Conservation (phyloP, 2,797 vertebrate genomes). For the Sebastiscus tertius region DNA sequence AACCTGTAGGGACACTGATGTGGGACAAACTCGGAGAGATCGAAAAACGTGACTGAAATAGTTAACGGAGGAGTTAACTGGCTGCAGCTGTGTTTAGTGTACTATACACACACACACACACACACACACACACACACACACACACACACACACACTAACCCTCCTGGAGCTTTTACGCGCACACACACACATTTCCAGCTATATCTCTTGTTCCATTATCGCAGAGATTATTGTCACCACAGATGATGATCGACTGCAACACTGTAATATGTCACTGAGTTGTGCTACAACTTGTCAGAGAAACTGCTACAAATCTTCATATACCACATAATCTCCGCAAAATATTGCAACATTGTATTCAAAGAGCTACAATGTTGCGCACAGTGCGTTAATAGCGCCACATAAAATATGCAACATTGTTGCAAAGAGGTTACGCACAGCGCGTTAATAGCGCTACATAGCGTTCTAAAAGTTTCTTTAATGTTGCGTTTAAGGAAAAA, state of each 20-base stretch:
- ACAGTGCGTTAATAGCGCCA: background rate
- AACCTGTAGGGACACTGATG: constrained; percentile 56
- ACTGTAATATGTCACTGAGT: no score
- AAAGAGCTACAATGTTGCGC: no score
- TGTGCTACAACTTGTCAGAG: no score
- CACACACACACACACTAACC: background rate
- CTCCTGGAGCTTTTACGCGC: background rate
- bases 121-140: no score
- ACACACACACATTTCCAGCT: no score
- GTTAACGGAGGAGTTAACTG: constrained; percentile 34
- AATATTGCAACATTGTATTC: background rate
- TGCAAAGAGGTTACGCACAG: background rate
- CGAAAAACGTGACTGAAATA: constrained; percentile 64
- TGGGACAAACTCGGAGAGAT: constrained; percentile 51
- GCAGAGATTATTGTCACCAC: no score
- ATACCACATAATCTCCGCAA: background rate
- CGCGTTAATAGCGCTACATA: background rate
- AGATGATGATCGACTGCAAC: no score
- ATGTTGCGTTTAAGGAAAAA: constrained; percentile 7
- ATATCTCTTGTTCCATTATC: no score
- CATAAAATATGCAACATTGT: background rate
- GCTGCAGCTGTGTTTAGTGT: background rate
- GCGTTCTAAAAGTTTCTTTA: background rate
- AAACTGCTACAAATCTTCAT: no score
- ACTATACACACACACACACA: no score